Evolutionary conservation across 37 sponge, comb jelly and placozoan species (phyloP).

Genomic region (Hormiphora californensis): DNA sequence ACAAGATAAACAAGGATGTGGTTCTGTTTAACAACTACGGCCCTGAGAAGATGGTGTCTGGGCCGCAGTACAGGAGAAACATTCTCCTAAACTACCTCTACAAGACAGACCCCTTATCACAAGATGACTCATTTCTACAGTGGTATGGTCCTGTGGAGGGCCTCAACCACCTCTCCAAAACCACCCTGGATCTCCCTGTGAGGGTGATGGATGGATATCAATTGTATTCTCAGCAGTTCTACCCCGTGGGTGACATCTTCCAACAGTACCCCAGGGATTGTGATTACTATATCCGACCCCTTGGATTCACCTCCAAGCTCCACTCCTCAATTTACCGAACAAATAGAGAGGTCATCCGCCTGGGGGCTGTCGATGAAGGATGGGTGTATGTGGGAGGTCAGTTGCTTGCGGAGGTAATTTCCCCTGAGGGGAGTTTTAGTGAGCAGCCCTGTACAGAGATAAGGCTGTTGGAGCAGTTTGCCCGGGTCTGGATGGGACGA

Average conservation of each 20-base stretch:
- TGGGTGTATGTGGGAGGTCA: slow-evolving; percentile 32
- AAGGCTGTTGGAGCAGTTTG: not conserved
- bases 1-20: slow-evolving; percentile 18
- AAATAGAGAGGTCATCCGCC: not conserved
- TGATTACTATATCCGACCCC: slow-evolving; percentile 13
- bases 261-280: slow-evolving; percentile 16
- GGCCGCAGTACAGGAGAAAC: not conserved
- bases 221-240: not conserved
- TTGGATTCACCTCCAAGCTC: slow-evolving; percentile 27
- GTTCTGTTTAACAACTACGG: slow-evolving; percentile 26
- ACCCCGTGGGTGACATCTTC: slow-evolving; percentile 1
- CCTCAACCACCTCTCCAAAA: not conserved
- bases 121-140: not conserved
- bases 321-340: not conserved
- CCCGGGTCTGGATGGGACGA: slow-evolving; percentile 1
- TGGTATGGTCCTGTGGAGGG: slow-evolving; percentile 25
- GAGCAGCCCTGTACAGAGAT: slow-evolving; percentile 42
- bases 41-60: not conserved
- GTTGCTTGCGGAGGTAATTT: not conserved
- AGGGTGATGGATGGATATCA: not conserved
- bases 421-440: not conserved
- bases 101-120: not conserved
- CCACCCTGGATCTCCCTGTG: not conserved
- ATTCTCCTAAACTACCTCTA: slow-evolving; percentile 21
- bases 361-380: slow-evolving; percentile 27